Percentiles rank a stretch among this genome's conserved stretches.
phyloP scores from a whole-genome alignment of 2,797 vertebrate genomes.

The Nyctibius grandis region DNA sequence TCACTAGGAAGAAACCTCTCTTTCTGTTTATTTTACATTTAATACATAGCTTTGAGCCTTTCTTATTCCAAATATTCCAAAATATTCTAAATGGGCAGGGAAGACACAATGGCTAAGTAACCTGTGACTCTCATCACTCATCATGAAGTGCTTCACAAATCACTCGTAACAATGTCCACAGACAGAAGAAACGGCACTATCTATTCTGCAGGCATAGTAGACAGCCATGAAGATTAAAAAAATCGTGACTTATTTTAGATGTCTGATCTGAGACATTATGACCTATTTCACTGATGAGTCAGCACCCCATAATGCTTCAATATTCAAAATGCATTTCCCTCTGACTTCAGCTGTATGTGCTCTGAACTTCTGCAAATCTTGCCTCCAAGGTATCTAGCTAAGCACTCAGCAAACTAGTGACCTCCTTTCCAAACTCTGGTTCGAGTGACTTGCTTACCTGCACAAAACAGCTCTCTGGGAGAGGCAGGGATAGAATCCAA shows the following conservation, averaged over 20 bases:
- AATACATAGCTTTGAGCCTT: not conserved
- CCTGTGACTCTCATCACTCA: not conserved
- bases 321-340: not conserved
- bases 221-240: not conserved
- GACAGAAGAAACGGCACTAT: not conserved
- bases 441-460: not conserved
- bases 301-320: not conserved
- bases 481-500: not conserved
- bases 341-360: not conserved
- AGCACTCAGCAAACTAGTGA: not conserved
- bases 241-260: not conserved
- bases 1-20: not conserved
- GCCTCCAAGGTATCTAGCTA: not conserved
- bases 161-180: not conserved
- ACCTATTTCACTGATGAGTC: not conserved
- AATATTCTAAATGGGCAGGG: not conserved
- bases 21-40: not conserved
- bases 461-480: not conserved
- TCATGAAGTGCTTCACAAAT: not conserved
- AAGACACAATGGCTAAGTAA: constrained; percentile 26
- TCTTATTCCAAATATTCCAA: not conserved
- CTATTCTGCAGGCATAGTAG: not conserved
- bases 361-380: not conserved
- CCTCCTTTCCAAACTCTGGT: not conserved
- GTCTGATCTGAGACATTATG: not conserved